These are phyloP conservation scores for Pantherophis alleghaniensis DNA, from an alignment of 2,797 vertebrate species.

Conservation along the genomic window DNA sequence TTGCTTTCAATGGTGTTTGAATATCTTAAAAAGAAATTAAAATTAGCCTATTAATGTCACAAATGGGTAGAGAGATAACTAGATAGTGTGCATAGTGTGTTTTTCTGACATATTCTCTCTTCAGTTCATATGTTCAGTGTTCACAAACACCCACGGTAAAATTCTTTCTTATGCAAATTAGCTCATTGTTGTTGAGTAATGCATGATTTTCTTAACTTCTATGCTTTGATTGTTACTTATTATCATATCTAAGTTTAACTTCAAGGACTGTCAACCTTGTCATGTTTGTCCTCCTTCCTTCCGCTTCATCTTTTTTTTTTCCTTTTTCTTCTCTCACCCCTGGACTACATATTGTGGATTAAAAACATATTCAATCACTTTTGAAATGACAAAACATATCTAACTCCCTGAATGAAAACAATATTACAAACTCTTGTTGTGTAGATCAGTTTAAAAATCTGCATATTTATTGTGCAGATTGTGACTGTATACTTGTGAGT, in stretches of 20 bases:
- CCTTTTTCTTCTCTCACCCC: background rate
- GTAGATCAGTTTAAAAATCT: background rate
- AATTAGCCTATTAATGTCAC: background rate
- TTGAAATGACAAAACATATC: background rate
- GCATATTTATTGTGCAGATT: background rate
- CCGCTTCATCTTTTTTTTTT: background rate
- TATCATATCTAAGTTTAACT: conserved; percentile 49
- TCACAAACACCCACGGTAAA: conserved; percentile 25
- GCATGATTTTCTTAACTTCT: conserved; percentile 31
- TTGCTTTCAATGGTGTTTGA: background rate
- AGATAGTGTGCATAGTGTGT: background rate
- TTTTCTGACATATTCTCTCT: background rate
- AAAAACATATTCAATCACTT: background rate
- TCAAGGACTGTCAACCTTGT: conserved; percentile 20
- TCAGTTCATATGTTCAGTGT: conserved; percentile 5
- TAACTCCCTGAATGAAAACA: background rate
- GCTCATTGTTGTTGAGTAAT: conserved; percentile 26
- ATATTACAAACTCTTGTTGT: background rate
- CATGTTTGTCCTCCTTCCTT: background rate
- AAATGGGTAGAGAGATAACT: too few relatives aligned
- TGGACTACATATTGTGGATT: background rate
- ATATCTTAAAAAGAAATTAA: background rate
- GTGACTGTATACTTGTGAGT: too few relatives aligned
- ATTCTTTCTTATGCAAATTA: conserved; percentile 37
- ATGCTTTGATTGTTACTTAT: conserved; percentile 50